phyloP scores from a whole-genome alignment of 2,797 vertebrate genomes.

The Dipus sagitta region DNA sequence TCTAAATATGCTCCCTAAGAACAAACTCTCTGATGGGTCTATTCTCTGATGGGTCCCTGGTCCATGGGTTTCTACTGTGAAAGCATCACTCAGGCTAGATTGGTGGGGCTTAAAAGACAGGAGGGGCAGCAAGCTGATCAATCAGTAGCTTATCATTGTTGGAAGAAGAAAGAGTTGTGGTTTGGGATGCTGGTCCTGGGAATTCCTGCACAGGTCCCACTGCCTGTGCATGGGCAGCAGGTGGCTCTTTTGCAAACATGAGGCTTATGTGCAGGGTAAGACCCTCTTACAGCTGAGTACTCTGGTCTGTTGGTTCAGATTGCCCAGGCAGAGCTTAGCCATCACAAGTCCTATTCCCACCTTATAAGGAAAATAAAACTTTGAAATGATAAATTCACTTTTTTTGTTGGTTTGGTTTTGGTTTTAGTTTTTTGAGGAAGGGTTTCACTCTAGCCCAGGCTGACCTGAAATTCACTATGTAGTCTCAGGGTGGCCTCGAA shows the following conservation, averaged over 20 bases:
- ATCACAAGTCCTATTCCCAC: neutral
- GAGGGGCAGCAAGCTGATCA: neutral
- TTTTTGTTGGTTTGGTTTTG: neutral
- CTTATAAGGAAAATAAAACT: neutral
- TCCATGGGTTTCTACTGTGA: neutral
- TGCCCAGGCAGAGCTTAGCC: neutral
- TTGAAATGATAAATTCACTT: neutral
- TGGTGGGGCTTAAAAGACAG: neutral
- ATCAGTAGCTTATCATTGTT: neutral
- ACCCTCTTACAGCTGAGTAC: neutral
- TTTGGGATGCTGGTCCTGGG: neutral
- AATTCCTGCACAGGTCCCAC: too few relatives aligned
- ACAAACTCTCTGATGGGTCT: neutral
- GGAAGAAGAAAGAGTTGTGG: neutral
- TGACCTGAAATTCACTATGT: too few relatives aligned
- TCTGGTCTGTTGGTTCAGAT: neutral
- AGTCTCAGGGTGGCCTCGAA: too few relatives aligned
- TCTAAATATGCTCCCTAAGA: fast-evolving
- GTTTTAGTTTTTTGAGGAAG: neutral
- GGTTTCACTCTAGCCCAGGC: too few relatives aligned
- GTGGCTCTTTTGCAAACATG: neutral
- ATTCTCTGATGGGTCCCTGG: neutral
- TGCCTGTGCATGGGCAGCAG: too few relatives aligned
- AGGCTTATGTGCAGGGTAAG: neutral
- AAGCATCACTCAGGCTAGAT: neutral